Evolutionary conservation across 2,888 invertebrate genomes (phyloP), one percentile per base, ranked within the genome.

Genomic region (Sarcophaga rosellei): DNA sequence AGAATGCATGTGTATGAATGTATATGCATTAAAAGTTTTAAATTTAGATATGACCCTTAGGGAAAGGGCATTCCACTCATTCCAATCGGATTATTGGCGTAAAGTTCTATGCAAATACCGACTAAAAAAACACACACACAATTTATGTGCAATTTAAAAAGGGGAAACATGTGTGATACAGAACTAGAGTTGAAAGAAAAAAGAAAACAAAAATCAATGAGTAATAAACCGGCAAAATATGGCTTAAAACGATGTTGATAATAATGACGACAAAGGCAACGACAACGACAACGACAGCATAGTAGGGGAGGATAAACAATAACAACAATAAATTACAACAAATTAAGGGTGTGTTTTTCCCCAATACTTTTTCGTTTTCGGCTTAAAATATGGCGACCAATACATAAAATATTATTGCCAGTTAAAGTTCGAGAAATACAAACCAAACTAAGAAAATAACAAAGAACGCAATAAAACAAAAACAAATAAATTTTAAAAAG

Each of bases 351-450:
- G 81, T 86, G 78, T 78, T 83, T 73, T 80, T 68, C 23, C 61
- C n/a, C 65, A 35, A 53, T 53, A 53, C 53, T 15, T 17, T 15
- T 53, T 66, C 47, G 2, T 17, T 17, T 11, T 77, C 53, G 20
- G 57, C 23, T n/a, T 70, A 86, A n/a, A n/a, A 86, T 62, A 86
- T 86, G 81, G 86, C 86, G 84, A 81, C 77, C 69, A 77, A 84
- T 73, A 74, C 73, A 78, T 59, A 69, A 78, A 75, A 53, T 15
- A 53, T 53, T 77, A 77, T 65, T 77, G 65, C 83, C 77, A 76
- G 35, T 1, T 1, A 35, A 35, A 35, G 35, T 6, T 69, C 61
- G 72, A 61, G 23, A 20, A 69, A 8, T 10, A 8, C 4, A 69
- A 69, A 21, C 5, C 12, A 68, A 44, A 45, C 47, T 15, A 11